Base-by-base conservation (phyloP, 2,797 vertebrate genomes). In the Spondyliosoma cantharus region DNA sequence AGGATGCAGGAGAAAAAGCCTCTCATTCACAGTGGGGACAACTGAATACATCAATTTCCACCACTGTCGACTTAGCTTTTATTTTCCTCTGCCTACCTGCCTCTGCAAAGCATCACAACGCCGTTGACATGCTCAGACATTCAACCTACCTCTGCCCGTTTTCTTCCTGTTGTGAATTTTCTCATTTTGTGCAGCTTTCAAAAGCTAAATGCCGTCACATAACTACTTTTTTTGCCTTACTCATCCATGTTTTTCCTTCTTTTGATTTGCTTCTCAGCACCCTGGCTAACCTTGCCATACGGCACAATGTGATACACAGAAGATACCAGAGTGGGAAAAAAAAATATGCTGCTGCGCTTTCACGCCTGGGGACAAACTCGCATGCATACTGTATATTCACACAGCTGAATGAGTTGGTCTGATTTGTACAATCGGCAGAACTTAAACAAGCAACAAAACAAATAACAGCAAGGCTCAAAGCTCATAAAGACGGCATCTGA, bases 151-250 rank as follows among this genome's bases (percentile, higher is more conserved):
- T 81, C 68, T 71, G 72, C 67, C 32, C 15, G 14, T 60, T 70
- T 14, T 69, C 32, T 37, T 82, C 60, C 59, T 43, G 32, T n/a
- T 66, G 58, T 11, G 52, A 57, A 59, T 78, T 49, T 45, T 29
- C 1, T 81, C 1, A 73, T 82, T 69, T 69, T 77, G 32, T 62
- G 22, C 62, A 67, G 42, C 67, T 63, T 61, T 76, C 37, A 46
- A 56, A 74, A 81, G 43, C 37, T 27, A 83, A 62, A 74, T 2
- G 49, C 11, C 19, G 53, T 75, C 37, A 43, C 14, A 8, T 27
- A 24, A 42, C 49, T 29, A 58, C 66, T 58, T 70, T 61, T 60
- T n/a, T 58, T 24, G 15, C 37, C 71, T 12, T 37, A 63, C 22
- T 32, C 29, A 13, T 63, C n/a, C 17, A 27, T 49, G 45, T 68